A percentile compares a stretch with the other conserved stretches of the same genome.
Evolutionary conservation across 2,797 vertebrate species (phyloP).

Genomic region (Sebastes steindachneri): DNA sequence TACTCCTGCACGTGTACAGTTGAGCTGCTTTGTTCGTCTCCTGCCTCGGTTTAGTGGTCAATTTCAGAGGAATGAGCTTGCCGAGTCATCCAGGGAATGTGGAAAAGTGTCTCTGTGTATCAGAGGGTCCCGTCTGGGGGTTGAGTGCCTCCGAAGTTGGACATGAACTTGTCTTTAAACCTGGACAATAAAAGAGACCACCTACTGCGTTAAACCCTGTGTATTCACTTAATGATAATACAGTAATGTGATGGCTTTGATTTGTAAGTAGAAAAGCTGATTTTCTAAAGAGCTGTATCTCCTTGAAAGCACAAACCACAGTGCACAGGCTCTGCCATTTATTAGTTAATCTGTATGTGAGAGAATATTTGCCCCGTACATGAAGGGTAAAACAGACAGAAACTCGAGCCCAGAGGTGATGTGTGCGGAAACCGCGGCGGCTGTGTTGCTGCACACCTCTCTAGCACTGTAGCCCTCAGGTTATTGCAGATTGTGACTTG

Average conservation of each 20-base stretch:
- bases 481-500: slow-evolving; percentile 25
- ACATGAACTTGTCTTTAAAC: slow-evolving; percentile 65
- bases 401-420: slow-evolving; percentile 56
- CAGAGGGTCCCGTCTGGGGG: slow-evolving; percentile 52
- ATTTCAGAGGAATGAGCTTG: slow-evolving; percentile 82
- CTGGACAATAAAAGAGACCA: slow-evolving; percentile 55
- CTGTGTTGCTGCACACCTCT: slow-evolving; percentile 77
- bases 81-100: slow-evolving; percentile 83
- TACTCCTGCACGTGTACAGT: slow-evolving; percentile 60
- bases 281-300: background rate
- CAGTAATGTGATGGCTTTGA: slow-evolving; percentile 2
- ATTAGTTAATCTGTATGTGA: slow-evolving; percentile 28
- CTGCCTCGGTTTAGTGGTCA: slow-evolving; percentile 68
- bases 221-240: slow-evolving; percentile 23
- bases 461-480: slow-evolving; percentile 65
- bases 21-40: slow-evolving; percentile 76
- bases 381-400: slow-evolving; percentile 56
- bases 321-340: background rate
- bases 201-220: slow-evolving; percentile 26
- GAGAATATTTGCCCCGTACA: slow-evolving; percentile 28
- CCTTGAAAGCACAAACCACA: background rate
- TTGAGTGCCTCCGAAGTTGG: slow-evolving; percentile 31
- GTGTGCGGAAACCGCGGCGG: slow-evolving; percentile 40
- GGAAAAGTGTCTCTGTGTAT: slow-evolving; percentile 72
- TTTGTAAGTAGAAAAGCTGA: background rate